Conservation (phyloP, 2,888 invertebrate genomes). For the Dicycla oo region DNA sequence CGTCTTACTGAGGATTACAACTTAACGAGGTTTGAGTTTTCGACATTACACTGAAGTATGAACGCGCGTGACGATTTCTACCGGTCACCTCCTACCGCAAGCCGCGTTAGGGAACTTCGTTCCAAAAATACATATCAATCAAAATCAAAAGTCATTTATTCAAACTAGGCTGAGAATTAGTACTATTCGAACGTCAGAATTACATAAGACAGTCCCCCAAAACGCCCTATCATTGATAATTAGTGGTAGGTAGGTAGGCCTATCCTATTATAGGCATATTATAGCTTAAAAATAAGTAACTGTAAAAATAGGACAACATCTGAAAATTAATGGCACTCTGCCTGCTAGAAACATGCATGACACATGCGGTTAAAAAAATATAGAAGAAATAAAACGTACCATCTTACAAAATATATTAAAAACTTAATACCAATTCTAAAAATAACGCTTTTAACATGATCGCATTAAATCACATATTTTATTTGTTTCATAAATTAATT, state of each 20-base stretch:
- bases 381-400: slow-evolving; percentile 9
- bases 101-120: too few relatives aligned
- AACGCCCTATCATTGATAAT: not conserved
- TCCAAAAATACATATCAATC: too few relatives aligned
- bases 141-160: too few relatives aligned
- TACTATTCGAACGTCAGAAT: too few relatives aligned
- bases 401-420: slow-evolving; percentile 20
- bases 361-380: not conserved
- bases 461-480: slow-evolving; percentile 58
- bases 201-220: too few relatives aligned
- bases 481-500: slow-evolving; percentile 64
- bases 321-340: not conserved
- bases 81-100: too few relatives aligned
- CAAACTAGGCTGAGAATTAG: too few relatives aligned
- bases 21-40: too few relatives aligned
- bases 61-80: too few relatives aligned
- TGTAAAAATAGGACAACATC: not conserved
- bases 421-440: slow-evolving; percentile 17
- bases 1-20: too few relatives aligned
- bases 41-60: too few relatives aligned
- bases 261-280: too few relatives aligned
- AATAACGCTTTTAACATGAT: slow-evolving; percentile 55
- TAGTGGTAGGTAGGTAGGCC: not conserved
- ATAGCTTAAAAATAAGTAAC: not conserved
- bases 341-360: not conserved